These are phyloP conservation scores for Notiomystis cincta DNA, from an alignment of 2,113 vertebrate genomes.

Conservation along the genomic window DNA sequence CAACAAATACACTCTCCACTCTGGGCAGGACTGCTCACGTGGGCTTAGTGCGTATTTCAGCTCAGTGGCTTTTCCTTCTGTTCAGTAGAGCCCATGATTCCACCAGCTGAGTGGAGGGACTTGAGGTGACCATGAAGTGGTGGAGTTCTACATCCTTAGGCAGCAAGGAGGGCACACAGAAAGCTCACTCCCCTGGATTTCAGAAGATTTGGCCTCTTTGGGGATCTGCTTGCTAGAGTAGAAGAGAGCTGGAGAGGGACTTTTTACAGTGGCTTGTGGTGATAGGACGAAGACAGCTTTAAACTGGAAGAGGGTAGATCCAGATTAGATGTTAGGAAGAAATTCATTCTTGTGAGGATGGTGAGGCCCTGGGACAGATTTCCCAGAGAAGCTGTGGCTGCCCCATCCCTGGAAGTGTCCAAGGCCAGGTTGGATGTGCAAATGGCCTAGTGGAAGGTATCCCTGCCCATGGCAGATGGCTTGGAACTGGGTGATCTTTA, in stretches of 20 bases:
- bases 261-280: neutral
- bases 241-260: neutral
- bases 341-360: neutral
- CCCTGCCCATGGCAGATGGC: neutral
- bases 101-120: neutral
- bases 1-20: neutral
- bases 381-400: neutral
- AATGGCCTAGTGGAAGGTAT: neutral
- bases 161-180: neutral
- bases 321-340: neutral
- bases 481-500: neutral
- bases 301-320: neutral
- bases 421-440: neutral
- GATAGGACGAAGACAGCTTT: neutral
- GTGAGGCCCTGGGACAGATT: neutral
- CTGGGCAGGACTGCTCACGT: neutral
- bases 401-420: neutral
- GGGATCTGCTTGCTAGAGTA: neutral
- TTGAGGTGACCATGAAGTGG: neutral
- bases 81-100: neutral
- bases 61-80: neutral
- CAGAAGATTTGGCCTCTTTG: neutral
- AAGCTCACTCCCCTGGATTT: neutral
- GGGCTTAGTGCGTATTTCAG: neutral
- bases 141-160: neutral